These are phyloP conservation scores for Coturnix japonica DNA, from an alignment of 2,113 vertebrate genomes.

Conservation along the genomic window DNA sequence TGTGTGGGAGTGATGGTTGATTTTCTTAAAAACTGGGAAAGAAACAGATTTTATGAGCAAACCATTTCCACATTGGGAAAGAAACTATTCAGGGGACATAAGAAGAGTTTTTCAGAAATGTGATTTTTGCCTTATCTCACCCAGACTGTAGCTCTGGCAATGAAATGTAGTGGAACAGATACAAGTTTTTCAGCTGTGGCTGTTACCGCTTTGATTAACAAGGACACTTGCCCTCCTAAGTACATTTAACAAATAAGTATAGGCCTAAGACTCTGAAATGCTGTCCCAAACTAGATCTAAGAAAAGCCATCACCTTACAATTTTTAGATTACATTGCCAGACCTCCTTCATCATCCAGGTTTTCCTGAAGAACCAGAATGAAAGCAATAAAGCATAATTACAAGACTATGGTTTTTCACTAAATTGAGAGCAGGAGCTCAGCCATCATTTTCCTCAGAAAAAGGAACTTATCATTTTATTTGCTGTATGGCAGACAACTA, in stretches of 20 bases:
- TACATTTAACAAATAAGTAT: neutral
- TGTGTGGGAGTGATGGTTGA: neutral
- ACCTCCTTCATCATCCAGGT: neutral
- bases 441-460: neutral
- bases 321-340: neutral
- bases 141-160: neutral
- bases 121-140: neutral
- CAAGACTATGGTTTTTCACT: neutral
- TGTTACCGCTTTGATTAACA: neutral
- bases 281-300: neutral
- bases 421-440: neutral
- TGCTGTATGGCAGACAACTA: neutral
- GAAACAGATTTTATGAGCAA: neutral
- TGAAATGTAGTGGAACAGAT: neutral
- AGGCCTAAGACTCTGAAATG: neutral
- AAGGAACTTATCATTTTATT: neutral
- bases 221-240: neutral
- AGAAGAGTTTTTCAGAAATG: neutral
- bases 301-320: neutral
- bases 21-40: neutral
- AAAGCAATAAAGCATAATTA: neutral
- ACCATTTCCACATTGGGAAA: neutral
- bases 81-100: neutral
- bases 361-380: neutral
- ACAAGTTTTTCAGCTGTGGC: neutral